phyloP scores from a whole-genome alignment of 2,797 vertebrate species.

The Mus caroli region DNA sequence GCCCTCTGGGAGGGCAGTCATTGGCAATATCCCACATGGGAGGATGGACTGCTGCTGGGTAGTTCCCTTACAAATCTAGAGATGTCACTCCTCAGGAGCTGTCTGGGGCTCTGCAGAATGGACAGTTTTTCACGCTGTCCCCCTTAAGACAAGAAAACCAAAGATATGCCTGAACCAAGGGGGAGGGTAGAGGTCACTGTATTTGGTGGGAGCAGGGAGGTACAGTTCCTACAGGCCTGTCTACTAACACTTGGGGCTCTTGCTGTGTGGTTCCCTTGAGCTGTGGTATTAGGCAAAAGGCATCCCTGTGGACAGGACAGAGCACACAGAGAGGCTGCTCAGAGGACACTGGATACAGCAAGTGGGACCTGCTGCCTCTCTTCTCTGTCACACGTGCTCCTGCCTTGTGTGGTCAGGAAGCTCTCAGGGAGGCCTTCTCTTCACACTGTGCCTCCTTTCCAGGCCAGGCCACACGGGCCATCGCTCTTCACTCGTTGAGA shows the following conservation, averaged over 20 bases:
- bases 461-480: slow-evolving; percentile 14
- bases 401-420: background rate
- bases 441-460: slow-evolving; percentile 35
- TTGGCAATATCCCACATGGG: fast-evolving
- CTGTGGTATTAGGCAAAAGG: background rate
- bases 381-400: background rate
- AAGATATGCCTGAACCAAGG: background rate
- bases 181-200: background rate
- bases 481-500: slow-evolving; percentile 37
- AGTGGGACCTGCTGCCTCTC: background rate
- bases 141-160: background rate
- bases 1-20: background rate
- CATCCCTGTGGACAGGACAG: no score
- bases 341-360: background rate
- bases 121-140: no score
- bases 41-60: background rate
- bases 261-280: background rate
- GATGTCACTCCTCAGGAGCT: background rate
- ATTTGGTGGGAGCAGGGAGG: background rate
- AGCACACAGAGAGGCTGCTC: background rate
- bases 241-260: background rate
- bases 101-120: background rate
- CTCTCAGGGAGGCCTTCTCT: background rate
- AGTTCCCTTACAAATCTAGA: background rate
- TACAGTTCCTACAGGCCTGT: background rate